Evolutionary conservation across 2,888 invertebrate species (phyloP).

Genomic region (Coelinius sp.): DNA sequence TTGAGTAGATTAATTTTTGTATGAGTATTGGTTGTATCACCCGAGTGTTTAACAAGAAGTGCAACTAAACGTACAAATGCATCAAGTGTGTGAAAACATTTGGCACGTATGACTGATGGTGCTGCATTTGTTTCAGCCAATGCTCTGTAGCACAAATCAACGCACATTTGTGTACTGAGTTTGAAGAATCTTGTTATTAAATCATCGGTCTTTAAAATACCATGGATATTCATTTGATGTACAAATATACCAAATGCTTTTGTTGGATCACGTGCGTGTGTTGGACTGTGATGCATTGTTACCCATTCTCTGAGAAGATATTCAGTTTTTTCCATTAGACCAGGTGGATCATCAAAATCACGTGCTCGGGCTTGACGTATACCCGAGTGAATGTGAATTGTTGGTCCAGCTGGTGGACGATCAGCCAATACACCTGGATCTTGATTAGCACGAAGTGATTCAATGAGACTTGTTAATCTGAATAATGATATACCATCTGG

Average conservation of each 20-base stretch:
- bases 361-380: slow-evolving; percentile 88
- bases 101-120: slow-evolving; percentile 82
- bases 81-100: slow-evolving; percentile 96
- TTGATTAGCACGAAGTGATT: slow-evolving; percentile 82
- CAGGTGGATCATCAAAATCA: slow-evolving; percentile 94
- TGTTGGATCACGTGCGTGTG: slow-evolving; percentile 85
- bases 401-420: slow-evolving; percentile 83
- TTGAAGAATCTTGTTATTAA: slow-evolving; percentile 97
- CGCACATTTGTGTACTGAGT: slow-evolving; percentile 95
- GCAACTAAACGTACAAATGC: slow-evolving; percentile 95
- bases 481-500: slow-evolving; percentile 80
- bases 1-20: slow-evolving; percentile 97
- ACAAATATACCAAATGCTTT: slow-evolving; percentile 96
- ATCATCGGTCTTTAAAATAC: slow-evolving; percentile 97
- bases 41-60: slow-evolving; percentile 93
- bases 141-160: slow-evolving; percentile 92
- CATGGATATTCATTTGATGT: slow-evolving; percentile 96
- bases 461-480: slow-evolving; percentile 82
- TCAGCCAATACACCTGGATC: slow-evolving; percentile 84
- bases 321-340: slow-evolving; percentile 95
- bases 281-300: slow-evolving; percentile 86
- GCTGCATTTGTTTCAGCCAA: slow-evolving; percentile 81
- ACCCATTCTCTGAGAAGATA: slow-evolving; percentile 96
- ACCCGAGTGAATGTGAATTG: slow-evolving; percentile 93
- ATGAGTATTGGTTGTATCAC: slow-evolving; percentile 90